Base-by-base conservation (phyloP, 2,797 vertebrate species). In the Pempheris klunzingeri region DNA sequence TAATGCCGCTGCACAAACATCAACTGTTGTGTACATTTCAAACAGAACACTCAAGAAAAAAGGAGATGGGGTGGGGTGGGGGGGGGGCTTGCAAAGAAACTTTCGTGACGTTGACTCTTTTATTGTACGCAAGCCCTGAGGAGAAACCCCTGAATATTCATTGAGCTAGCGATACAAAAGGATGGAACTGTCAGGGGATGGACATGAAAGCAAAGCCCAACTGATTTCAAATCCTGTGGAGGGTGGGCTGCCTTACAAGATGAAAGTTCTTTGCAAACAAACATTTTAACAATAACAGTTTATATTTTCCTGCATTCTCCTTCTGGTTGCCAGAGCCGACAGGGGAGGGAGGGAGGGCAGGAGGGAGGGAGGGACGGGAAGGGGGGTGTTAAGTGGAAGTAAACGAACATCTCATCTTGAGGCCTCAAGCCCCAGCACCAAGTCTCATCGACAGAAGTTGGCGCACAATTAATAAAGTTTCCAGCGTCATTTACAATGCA, bases 221-320 rank as follows among this genome's bases (percentile, higher is more conserved):
- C 91, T 90, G 92, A 93, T 93, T 91, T 94, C 86, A 92, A 93
- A 92, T 91, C 92, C 92, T 93, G 93, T 88, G 91, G 90, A 95
- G 94, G 94, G 94, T 92, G 94, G 95, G 93, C 89, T 91, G 94
- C 92, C 84, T 86, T 91, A 91, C 91, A 85, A 96, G 93, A 96
- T 96, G 93, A 96, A 96, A 96, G 94, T 95, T 95, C 92, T 94
- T 89, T 90, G 90, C 94, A 95, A 95, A 94, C 94, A 95, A 95
- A 95, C 94, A 95, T 95, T 94, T 95, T 93, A 94, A 94, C 94
- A 95, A 95, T 94, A 95, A 94, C 91, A 94, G 92, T 94, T 95
- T 92, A 93, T 93, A 92, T 93, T 90, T 92, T 90, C 88, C 84
- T 89, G 85, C 85, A 82, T 93, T 94, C 88, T 90, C 85, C 87